Evolutionary conservation across 2,113 vertebrate genomes (phyloP), one percentile per base, ranked within the genome.

Genomic region (Odontesthes bonariensis): DNA sequence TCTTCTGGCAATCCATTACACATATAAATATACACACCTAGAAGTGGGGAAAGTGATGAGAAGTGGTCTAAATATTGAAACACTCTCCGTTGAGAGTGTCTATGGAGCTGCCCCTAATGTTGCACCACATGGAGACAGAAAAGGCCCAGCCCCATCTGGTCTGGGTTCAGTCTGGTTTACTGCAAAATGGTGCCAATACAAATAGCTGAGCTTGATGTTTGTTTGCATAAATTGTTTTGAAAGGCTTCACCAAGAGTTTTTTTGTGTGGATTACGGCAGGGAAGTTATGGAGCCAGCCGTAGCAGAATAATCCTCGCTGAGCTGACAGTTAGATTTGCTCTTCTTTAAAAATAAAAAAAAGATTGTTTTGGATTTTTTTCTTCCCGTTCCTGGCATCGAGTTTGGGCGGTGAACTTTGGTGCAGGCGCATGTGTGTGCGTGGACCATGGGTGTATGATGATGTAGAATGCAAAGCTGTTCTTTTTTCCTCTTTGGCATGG

Each of bases 201-300:
- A 98, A 97, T 96, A 97, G 95, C 95, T 93, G 86, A 66, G 92
- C 95, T 96, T 95, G 94, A 95, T 97, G 95, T 97, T 97, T 97
- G 96, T 96, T 96, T 97, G 95, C 95, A 96, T 97, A 96, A 97
- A 97, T 96, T 96, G 95, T 98, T 98, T 96, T 97, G 97, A 97
- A 96, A 96, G 96, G 95, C 95, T 96, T 96, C 95, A 94, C 94
- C 92, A 93, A 84, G 93, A 96, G 93, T 96, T 96, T 95, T 65
- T 95, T 95, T 90, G 92, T 93, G 94, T 74, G 86, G 88, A 96
- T 97, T 97, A 96, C 89, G 95, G 90, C 90, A 89, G 88, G 87
- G 90, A 93, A 94, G 91, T 91, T 75, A 82, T 87, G 85, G 86
- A 91, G 91, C 95, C 82, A 82, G 83, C 44, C 47, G 90, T 94